Evolutionary conservation across 2,888 invertebrate genomes (phyloP).

Genomic region (Andrena marginata): DNA sequence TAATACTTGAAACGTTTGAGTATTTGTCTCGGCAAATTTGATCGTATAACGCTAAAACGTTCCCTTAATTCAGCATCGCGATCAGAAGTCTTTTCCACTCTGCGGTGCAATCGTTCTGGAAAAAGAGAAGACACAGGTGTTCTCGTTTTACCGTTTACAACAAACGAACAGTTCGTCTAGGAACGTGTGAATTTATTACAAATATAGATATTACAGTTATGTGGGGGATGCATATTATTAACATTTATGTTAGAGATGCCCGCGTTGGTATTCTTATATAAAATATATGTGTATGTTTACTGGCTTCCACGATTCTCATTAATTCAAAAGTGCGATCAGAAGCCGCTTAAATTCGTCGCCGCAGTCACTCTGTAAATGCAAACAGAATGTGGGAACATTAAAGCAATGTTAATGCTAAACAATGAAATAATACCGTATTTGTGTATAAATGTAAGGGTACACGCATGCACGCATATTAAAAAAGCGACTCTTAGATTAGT

Average conservation of each 20-base stretch:
- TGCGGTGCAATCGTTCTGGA: slow-evolving; percentile 81
- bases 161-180: slow-evolving; percentile 24
- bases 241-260: slow-evolving; percentile 55
- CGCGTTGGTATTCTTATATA: slow-evolving; percentile 48
- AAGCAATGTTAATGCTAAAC: slow-evolving; percentile 45
- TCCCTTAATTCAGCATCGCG: slow-evolving; percentile 80
- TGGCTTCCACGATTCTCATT: slow-evolving; percentile 69
- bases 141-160: slow-evolving; percentile 27
- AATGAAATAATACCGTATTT: slow-evolving; percentile 42
- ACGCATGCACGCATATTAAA: slow-evolving; percentile 45
- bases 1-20: slow-evolving; percentile 13
- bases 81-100: slow-evolving; percentile 82
- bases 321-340: slow-evolving; percentile 82
- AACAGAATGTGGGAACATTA: slow-evolving; percentile 67
- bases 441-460: slow-evolving; percentile 22
- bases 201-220: slow-evolving; percentile 60
- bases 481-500: slow-evolving; percentile 51
- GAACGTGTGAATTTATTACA: slow-evolving; percentile 65
- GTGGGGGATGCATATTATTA: slow-evolving; percentile 64
- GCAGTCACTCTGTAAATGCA: slow-evolving; percentile 84
- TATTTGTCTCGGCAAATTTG: slow-evolving; percentile 18
- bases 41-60: not conserved
- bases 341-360: slow-evolving; percentile 82
- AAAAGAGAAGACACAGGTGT: slow-evolving; percentile 69
- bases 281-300: slow-evolving; percentile 25